A percentile compares a stretch with the other conserved stretches of the same genome.
Conservation (phyloP, 2,888 invertebrate species). For the Brachypterus glaber region DNA sequence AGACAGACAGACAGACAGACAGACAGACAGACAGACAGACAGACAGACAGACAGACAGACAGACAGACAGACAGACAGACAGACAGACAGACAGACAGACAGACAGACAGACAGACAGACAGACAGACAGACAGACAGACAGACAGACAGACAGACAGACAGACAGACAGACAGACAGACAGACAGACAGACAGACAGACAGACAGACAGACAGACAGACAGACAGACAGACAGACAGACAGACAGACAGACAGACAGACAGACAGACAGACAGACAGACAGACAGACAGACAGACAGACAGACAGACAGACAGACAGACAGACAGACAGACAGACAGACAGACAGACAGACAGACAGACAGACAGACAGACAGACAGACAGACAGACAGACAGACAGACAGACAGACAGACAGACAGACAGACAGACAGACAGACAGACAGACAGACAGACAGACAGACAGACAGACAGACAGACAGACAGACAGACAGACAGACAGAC, state of each 20-base stretch:
- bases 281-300: slow-evolving; percentile 21
- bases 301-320: slow-evolving; percentile 21
- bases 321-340: slow-evolving; percentile 20
- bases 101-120: slow-evolving; percentile 2
- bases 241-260: slow-evolving; percentile 15
- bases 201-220: slow-evolving; percentile 6
- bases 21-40: slow-evolving; percentile 2
- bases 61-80: slow-evolving; percentile 2
- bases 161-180: slow-evolving; percentile 6
- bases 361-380: slow-evolving; percentile 20
- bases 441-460: slow-evolving; percentile 20
- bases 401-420: slow-evolving; percentile 20
- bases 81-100: slow-evolving; percentile 2
- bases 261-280: slow-evolving; percentile 20
- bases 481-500: slow-evolving; percentile 23
- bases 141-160: slow-evolving; percentile 5
- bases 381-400: slow-evolving; percentile 20
- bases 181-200: slow-evolving; percentile 6
- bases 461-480: slow-evolving; percentile 19
- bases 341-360: slow-evolving; percentile 20
- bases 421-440: slow-evolving; percentile 20
- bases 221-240: slow-evolving; percentile 6
- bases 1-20: slow-evolving; percentile 2
- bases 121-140: slow-evolving; percentile 2
- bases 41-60: slow-evolving; percentile 2